Conservation (phyloP, 30 jellyfish, hydroid and myxozoan genomes). For the Nemopilema nomurai region DNA sequence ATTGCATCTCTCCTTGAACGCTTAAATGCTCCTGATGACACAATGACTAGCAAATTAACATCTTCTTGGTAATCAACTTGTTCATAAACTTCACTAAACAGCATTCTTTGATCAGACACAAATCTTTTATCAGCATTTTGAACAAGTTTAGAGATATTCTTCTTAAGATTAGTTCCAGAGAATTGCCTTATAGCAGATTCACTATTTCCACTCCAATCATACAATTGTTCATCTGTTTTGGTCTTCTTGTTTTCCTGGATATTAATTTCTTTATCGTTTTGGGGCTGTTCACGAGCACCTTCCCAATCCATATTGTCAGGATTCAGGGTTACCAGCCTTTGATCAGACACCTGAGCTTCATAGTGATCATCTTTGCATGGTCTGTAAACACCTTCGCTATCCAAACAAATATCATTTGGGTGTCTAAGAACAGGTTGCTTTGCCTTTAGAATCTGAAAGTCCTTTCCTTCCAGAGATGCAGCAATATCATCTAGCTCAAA, state of each 20-base stretch:
- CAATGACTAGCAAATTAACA: conserved; percentile 60
- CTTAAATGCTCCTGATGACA: conserved; percentile 46
- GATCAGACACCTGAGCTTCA: not conserved
- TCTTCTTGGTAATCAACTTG: conserved; percentile 47
- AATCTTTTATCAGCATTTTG: conserved; percentile 44
- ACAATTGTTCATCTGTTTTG: not conserved
- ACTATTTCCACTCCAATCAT: not conserved
- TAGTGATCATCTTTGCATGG: conserved; percentile 37
- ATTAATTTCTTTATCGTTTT: not conserved
- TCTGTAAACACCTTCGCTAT: conserved; percentile 48
- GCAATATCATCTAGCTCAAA: conserved; percentile 17
- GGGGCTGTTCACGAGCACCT: not conserved
- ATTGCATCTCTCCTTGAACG: conserved; percentile 75
- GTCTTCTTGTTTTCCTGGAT: not conserved
- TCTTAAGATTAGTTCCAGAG: conserved; percentile 28
- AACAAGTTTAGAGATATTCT: conserved; percentile 22
- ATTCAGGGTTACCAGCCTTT: not conserved
- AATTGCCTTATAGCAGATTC: conserved; percentile 22
- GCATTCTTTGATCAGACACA: conserved; percentile 57
- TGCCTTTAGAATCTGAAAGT: not conserved
- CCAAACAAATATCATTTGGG: conserved; percentile 32
- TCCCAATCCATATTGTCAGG: not conserved
- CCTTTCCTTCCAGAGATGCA: conserved; percentile 3
- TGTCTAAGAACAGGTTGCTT: not conserved
- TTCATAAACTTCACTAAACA: conserved; percentile 55